Conservation (phyloP, 2,888 invertebrate genomes). For the Dromius quadrimaculatus region DNA sequence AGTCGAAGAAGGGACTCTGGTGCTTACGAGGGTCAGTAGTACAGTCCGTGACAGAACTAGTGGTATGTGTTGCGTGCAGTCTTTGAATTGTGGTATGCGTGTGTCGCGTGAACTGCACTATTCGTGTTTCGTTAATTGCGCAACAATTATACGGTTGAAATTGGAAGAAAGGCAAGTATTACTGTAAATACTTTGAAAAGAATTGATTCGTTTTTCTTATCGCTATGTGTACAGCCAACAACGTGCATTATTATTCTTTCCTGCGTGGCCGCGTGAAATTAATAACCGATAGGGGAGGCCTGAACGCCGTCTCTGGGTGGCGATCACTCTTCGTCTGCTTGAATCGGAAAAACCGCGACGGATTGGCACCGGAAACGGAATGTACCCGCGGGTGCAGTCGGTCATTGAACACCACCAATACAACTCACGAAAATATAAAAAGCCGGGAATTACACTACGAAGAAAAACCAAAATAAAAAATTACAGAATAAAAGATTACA, state of each 20-base stretch:
- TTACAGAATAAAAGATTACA: no score
- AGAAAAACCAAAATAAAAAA: no score
- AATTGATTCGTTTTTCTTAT: constrained; percentile 31
- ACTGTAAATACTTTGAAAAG: constrained; percentile 43
- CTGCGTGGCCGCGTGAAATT: constrained; percentile 29
- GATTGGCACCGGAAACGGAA: constrained; percentile 47
- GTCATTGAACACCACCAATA: constrained; percentile 33
- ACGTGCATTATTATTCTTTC: constrained; percentile 19
- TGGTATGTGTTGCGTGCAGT: constrained; percentile 11
- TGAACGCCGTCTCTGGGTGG: constrained; percentile 8
- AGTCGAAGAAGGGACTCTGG: background rate
- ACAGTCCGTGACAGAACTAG: constrained; percentile 6
- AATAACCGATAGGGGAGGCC: constrained; percentile 36
- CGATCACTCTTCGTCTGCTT: constrained; percentile 24
- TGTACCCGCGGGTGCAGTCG: constrained; percentile 44
- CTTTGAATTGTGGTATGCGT: constrained; percentile 3
- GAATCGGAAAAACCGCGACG: constrained; percentile 36
- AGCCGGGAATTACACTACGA: no score
- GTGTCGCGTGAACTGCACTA: constrained; percentile 39
- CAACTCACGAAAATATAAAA: constrained; percentile 12
- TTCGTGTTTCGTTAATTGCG: constrained; percentile 49
- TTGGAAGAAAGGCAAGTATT: constrained; percentile 48
- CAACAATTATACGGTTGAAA: constrained; percentile 42
- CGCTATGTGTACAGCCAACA: no score
- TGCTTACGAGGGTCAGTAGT: constrained; percentile 28